phyloP scores from a whole-genome alignment of 2,888 invertebrate species.

The Drosophila koepferae region DNA sequence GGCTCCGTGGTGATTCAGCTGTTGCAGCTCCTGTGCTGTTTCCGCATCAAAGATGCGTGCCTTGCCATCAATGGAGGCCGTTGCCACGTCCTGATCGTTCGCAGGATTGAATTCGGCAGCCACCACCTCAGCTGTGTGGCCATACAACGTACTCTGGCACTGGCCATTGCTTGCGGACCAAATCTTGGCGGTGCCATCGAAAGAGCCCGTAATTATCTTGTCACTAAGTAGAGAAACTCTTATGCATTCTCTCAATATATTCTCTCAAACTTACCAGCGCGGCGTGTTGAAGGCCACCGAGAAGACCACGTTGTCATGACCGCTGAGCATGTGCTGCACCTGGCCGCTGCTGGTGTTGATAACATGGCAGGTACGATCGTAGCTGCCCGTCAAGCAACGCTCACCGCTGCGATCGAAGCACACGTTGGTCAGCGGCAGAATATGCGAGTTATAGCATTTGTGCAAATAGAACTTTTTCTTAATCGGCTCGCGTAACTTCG shows the following conservation, averaged over 20 bases:
- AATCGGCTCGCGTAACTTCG: constrained; percentile 87
- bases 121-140: constrained; percentile 91
- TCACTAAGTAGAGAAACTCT: constrained; percentile 85
- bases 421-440: constrained; percentile 90
- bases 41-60: constrained; percentile 90
- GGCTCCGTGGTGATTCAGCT: constrained; percentile 89
- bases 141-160: constrained; percentile 89
- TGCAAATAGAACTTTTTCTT: constrained; percentile 89
- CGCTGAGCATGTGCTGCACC: constrained; percentile 89
- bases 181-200: constrained; percentile 91
- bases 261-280: constrained; percentile 87
- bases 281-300: constrained; percentile 92
- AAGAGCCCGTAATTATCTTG: constrained; percentile 91
- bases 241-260: not conserved
- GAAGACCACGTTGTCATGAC: constrained; percentile 93
- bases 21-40: constrained; percentile 88
- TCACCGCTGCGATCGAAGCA: constrained; percentile 89
- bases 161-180: constrained; percentile 90
- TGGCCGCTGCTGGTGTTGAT: constrained; percentile 90
- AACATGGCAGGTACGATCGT: constrained; percentile 93
- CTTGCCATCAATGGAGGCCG: constrained; percentile 91
- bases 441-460: constrained; percentile 88
- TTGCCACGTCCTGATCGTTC: constrained; percentile 87
- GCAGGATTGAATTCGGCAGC: constrained; percentile 89
- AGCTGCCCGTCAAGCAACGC: constrained; percentile 93